Percentiles rank a stretch among this genome's conserved stretches.
phyloP scores from a whole-genome alignment of 2,888 invertebrate species.

The Parochlus steinenii region DNA sequence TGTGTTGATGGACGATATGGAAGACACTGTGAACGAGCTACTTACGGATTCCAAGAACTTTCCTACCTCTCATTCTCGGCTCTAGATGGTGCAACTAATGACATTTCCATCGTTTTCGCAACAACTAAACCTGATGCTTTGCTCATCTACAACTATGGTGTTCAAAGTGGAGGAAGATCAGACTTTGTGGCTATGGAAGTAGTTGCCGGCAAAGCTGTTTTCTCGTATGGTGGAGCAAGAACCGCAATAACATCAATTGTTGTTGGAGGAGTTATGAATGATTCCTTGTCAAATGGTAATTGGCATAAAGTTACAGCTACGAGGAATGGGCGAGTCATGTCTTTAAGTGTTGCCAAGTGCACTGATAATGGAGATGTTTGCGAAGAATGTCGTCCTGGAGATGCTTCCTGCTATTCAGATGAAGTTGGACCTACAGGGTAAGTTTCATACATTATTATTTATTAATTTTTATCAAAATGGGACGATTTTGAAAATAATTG shows the following conservation, averaged over 20 bases:
- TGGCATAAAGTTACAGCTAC: slow-evolving; percentile 90
- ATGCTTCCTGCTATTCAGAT: slow-evolving; percentile 65
- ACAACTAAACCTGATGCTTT: slow-evolving; percentile 75
- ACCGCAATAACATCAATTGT: slow-evolving; percentile 73
- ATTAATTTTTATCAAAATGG: slow-evolving; percentile 1
- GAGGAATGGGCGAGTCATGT: slow-evolving; percentile 74
- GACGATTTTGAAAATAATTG: too few species aligned
- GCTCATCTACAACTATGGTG: slow-evolving; percentile 81
- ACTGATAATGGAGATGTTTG: slow-evolving; percentile 75
- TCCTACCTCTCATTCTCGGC: slow-evolving; percentile 82
- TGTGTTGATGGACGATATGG: slow-evolving; percentile 83
- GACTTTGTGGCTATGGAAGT: slow-evolving; percentile 88
- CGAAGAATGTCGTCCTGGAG: slow-evolving; percentile 71
- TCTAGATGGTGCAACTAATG: slow-evolving; percentile 75
- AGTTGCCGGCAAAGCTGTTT: slow-evolving; percentile 63
- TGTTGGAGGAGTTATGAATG: slow-evolving; percentile 39
- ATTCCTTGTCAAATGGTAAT: slow-evolving; percentile 62
- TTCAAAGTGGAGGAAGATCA: slow-evolving; percentile 72
- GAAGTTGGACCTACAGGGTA: slow-evolving; percentile 80
- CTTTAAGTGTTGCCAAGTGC: slow-evolving; percentile 64
- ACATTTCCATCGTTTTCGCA: slow-evolving; percentile 78
- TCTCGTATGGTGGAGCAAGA: slow-evolving; percentile 79
- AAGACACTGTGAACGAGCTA: slow-evolving; percentile 76
- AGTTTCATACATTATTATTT: slow-evolving; percentile 23
- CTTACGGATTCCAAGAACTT: slow-evolving; percentile 74